phyloP scores from a whole-genome alignment of 2,797 vertebrate genomes.

The Poecilia velifera region DNA sequence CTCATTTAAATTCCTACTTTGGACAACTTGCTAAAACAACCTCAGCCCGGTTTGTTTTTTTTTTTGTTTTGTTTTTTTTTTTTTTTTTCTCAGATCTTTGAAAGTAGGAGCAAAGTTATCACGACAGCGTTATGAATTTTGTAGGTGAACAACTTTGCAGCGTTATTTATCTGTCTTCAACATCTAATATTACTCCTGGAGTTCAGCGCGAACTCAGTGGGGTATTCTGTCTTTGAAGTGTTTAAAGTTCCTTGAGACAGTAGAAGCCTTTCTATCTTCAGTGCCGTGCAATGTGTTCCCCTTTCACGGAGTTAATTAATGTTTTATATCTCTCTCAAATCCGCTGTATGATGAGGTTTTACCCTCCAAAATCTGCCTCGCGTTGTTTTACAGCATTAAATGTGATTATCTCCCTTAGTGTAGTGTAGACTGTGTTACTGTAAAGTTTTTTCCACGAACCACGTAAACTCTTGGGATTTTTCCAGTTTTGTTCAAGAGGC shows the following conservation, averaged over 20 bases:
- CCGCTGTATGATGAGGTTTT: slow-evolving; percentile 36
- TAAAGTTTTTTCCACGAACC: slow-evolving; percentile 14
- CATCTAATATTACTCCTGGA: slow-evolving; percentile 7
- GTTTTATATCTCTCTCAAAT: slow-evolving; percentile 47
- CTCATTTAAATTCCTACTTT: slow-evolving; percentile 25
- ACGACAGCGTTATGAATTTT: neutral
- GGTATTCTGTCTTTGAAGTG: slow-evolving; percentile 18
- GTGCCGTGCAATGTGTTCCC: slow-evolving; percentile 25
- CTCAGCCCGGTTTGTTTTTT: neutral
- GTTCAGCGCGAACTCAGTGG: slow-evolving; percentile 13
- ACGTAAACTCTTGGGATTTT: neutral
- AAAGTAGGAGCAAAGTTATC: neutral
- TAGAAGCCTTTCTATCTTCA: slow-evolving; percentile 31
- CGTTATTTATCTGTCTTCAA: slow-evolving; percentile 5
- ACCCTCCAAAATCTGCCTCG: slow-evolving; percentile 28
- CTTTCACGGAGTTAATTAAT: slow-evolving; percentile 45
- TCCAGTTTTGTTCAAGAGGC: slow-evolving; percentile 8
- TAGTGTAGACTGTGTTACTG: neutral
- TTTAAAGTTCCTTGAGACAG: slow-evolving; percentile 29
- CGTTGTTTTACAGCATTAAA: slow-evolving; percentile 14
- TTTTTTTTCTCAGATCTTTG: neutral
- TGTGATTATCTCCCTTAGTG: slow-evolving; percentile 1
- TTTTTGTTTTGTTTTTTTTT: too few species aligned
- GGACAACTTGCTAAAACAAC: neutral
- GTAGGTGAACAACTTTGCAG: neutral